Evolutionary conservation across 2,113 vertebrate species (phyloP), one percentile per base, ranked within the genome.

Genomic region (Chaetorhynchus papuensis): DNA sequence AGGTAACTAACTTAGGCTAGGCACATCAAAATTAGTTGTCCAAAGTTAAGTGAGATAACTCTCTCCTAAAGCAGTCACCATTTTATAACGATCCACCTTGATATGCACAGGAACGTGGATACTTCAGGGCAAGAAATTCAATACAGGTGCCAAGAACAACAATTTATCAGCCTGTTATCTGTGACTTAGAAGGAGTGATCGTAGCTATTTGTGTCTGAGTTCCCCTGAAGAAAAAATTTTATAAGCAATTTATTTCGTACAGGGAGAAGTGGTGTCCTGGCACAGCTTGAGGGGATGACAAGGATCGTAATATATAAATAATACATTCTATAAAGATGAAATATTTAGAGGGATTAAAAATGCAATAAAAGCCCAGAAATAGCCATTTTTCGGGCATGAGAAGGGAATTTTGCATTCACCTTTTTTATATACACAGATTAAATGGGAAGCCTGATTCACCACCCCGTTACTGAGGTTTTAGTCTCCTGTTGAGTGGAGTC

Each of bases 341-440:
- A 96, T 93, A 96, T 94, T 95, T 94, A 93, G 37, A 84, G 61
- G 79, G 64, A 96, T 96, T 97, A 96, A 97, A 95, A 96, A 90
- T 89, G 61, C 53, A 96, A 49, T 96, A 78, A 76, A 94, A 19
- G 64, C 33, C 77, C 53, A 84, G 83, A 93, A 96, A 94, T 78
- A 95, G 64, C 16, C 47, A 23, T 42, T 87, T 88, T 85, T 74
- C 2, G 23, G 11, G 3, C 37, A 39, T 27, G 30, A 72, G 76
- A 64, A 64, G 64, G 76, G 44, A 89, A 81, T 92, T 93, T 93
- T 64, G 33, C 21, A 16, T 86, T 75, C 88, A 87, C 35, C 10
- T 71, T 81, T 91, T 91, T 80, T 69, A 85, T 71, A 71, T 13
- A 15, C 21, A 79, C 33, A 84, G 77, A 52, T 83, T 45, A 79